Conservation (phyloP, 1,140 invertebrate species). For the Rhynchophorus ferrugineus region DNA sequence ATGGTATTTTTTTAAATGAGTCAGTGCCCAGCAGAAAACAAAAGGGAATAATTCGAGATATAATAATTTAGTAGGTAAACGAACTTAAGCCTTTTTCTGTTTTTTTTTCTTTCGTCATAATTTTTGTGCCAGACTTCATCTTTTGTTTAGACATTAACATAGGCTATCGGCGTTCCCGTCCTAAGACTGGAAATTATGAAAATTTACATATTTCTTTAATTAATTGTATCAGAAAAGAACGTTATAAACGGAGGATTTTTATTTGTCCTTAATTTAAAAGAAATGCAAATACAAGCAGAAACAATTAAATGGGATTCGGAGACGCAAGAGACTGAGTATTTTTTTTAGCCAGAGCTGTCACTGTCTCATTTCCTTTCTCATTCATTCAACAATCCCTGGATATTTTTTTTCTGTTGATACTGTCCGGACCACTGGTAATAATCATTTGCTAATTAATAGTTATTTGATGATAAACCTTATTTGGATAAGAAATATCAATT, state of each 20-base stretch:
- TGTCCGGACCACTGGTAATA: too few relatives aligned
- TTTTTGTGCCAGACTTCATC: constrained; percentile 1
- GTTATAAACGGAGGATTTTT: constrained; percentile 15
- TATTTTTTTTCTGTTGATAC: too few relatives aligned
- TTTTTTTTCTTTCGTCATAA: too few relatives aligned
- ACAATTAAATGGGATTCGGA: constrained; percentile 21
- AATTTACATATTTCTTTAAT: constrained; percentile 22
- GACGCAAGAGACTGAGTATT: constrained; percentile 8
- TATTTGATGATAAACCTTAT: too few relatives aligned
- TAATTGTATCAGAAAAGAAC: constrained; percentile 16
- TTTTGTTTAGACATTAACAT: constrained; percentile 4
- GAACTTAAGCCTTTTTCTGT: background rate
- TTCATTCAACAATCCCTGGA: constrained; percentile 2
- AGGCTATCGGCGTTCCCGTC: constrained; percentile 3
- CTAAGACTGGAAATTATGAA: constrained; percentile 10
- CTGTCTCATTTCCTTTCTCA: constrained; percentile 21
- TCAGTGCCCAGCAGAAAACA: too few relatives aligned
- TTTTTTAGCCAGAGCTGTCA: constrained; percentile 15
- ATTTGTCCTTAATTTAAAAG: constrained; percentile 25
- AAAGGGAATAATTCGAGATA: background rate
- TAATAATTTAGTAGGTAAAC: background rate
- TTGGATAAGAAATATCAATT: too few relatives aligned
- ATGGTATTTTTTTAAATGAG: background rate
- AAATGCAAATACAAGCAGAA: constrained; percentile 25
- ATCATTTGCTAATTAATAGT: too few relatives aligned